Evolutionary conservation across 2,888 invertebrate species (phyloP), one percentile per base, ranked within the genome.

Genomic region (Netelia inedita): DNA sequence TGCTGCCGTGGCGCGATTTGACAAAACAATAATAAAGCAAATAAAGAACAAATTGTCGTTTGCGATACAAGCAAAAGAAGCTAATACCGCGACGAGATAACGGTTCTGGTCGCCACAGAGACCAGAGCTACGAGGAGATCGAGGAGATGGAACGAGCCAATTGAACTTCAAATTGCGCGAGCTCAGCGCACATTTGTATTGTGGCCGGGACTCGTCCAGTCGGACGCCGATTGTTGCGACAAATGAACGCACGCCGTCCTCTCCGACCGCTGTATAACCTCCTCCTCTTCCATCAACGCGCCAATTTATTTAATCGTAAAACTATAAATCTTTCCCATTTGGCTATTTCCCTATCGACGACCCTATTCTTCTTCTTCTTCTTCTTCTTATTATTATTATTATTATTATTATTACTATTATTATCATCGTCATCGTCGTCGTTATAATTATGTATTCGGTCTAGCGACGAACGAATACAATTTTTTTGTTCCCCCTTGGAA

Each of bases 91-190:
- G 16, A 6, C 14, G 10, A 65, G 71, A 81, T 75, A 81, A 69
- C 75, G 82, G 63, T 72, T 72, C 21, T 59, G 19, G 53, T 55
- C 68, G 14, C 68, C 35, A 35, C 35, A 35, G 35, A 35, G 35
- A 35, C 5, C 35, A 8, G 41, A 79, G 21, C 63, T 14, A 11
- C 63, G 63, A 19, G 16, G n/a, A 35, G 57, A n/a, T 3, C 5
- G 2, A 16, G 14, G 16, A 21, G 3, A 59, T 6, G 23, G 9
- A 50, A 61, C 35, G 41, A 50, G 41, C 69, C 35, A 23, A 41
- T 63, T 79, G 61, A 79, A 41, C 61, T 72, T 63, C 57, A 65
- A 72, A 65, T 21, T 72, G 79, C 65, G 57, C 63, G 21, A 21
- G 50, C 50, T 50, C 57, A 19, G 53, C 9, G 19, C 19, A 72